These are phyloP conservation scores for Matsumurasca onukii DNA, from an alignment of 1,140 invertebrate genomes.

Conservation along the genomic window DNA sequence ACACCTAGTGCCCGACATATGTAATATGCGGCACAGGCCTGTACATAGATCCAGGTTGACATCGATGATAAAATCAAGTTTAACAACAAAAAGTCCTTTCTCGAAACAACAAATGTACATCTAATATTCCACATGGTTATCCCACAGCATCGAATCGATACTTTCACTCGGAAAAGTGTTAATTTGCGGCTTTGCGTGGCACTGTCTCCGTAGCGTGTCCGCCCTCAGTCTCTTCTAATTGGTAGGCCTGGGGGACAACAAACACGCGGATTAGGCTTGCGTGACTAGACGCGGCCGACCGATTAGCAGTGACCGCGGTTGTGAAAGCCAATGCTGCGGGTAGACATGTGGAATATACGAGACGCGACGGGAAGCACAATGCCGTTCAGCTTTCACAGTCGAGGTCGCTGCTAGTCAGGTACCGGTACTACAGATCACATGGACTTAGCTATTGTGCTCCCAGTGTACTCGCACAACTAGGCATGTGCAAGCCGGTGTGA, in stretches of 20 bases:
- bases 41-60: slow-evolving; percentile 5
- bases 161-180: slow-evolving; percentile 2
- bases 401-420: slow-evolving; percentile 30
- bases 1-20: not conserved
- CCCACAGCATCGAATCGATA: slow-evolving; percentile 23
- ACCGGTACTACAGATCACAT: slow-evolving; percentile 31
- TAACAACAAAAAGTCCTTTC: slow-evolving; percentile 11
- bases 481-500: too few relatives aligned
- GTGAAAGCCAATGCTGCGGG: slow-evolving; percentile 27
- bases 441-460: slow-evolving; percentile 29
- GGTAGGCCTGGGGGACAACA: slow-evolving; percentile 31
- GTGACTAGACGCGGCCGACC: not conserved
- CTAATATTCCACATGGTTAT: slow-evolving; percentile 30
- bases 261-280: slow-evolving; percentile 15
- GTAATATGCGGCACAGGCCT: not conserved
- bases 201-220: not conserved
- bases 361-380: slow-evolving; percentile 30
- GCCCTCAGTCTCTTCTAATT: slow-evolving; percentile 30
- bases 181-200: slow-evolving; percentile 1
- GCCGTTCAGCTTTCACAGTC: slow-evolving; percentile 33
- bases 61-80: not conserved
- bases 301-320: slow-evolving; percentile 26
- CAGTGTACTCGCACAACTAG: slow-evolving; percentile 7
- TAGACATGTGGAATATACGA: slow-evolving; percentile 26
- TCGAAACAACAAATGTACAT: slow-evolving; percentile 1